Conservation (phyloP, 2,113 vertebrate genomes). For the Istiophorus platypterus region DNA sequence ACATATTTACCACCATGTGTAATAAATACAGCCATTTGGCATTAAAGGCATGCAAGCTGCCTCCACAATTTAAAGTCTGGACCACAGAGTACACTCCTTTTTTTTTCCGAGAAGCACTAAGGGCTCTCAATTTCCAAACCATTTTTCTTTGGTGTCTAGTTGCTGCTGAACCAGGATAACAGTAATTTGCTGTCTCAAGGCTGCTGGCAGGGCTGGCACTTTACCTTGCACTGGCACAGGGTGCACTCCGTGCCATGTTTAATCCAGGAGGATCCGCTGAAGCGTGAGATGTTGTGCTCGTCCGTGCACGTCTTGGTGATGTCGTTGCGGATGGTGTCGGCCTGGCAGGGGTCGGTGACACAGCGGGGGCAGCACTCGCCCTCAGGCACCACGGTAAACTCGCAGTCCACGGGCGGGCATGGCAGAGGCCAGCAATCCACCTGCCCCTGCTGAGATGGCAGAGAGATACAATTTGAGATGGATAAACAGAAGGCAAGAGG, state of each 20-base stretch:
- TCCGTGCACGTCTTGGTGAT: slow-evolving; percentile 97
- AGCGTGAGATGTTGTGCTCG: slow-evolving; percentile 92
- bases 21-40: slow-evolving; percentile 6
- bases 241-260: slow-evolving; percentile 97
- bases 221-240: slow-evolving; percentile 95
- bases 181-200: slow-evolving; percentile 23
- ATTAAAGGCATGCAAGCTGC: slow-evolving; percentile 19
- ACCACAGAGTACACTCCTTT: background rate
- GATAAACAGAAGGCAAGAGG: background rate
- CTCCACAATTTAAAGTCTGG: slow-evolving; percentile 1
- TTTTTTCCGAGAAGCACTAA: slow-evolving; percentile 10
- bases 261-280: slow-evolving; percentile 98
- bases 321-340: slow-evolving; percentile 93
- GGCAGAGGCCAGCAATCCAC: slow-evolving; percentile 98
- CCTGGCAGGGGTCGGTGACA: slow-evolving; percentile 94
- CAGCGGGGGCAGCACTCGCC: slow-evolving; percentile 95
- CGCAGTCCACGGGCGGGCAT: slow-evolving; percentile 92
- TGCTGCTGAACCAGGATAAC: background rate
- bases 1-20: background rate
- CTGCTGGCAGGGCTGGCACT: background rate
- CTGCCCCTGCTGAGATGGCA: slow-evolving; percentile 90
- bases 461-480: slow-evolving; percentile 9
- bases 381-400: slow-evolving; percentile 93
- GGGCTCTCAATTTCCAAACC: slow-evolving; percentile 20
- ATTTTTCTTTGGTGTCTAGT: slow-evolving; percentile 20